Evolutionary conservation across 1,140 invertebrate species (phyloP).

Genomic region (Hormaphis cornu): DNA sequence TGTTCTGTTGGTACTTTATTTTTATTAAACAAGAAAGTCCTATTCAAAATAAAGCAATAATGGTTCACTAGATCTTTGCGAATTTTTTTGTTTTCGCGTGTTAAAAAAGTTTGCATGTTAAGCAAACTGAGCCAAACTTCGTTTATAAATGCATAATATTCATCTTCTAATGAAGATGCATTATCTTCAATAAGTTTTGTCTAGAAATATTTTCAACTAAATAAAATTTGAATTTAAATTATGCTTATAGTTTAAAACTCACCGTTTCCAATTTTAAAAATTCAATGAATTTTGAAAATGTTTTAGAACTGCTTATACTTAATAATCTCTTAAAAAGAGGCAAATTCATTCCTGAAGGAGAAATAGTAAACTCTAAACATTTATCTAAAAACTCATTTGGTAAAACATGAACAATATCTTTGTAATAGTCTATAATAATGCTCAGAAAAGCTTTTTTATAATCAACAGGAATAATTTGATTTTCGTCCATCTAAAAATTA

Average conservation of each 20-base stretch:
- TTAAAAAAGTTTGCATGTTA: not conserved
- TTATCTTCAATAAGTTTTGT: not conserved
- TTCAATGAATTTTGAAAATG: not conserved
- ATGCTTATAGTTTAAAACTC: not conserved
- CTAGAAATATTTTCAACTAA: not conserved
- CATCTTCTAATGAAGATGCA: not conserved
- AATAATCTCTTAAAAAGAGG: not conserved
- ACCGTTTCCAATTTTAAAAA: conserved; percentile 1
- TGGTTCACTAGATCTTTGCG: not conserved
- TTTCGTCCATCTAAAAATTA: not conserved
- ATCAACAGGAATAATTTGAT: not conserved
- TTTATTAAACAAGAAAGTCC: not conserved
- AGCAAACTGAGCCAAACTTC: not conserved
- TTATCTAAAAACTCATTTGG: not conserved
- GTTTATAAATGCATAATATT: not conserved
- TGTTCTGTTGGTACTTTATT: not conserved
- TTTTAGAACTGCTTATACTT: not conserved
- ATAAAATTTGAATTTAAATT: not conserved
- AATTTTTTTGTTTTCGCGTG: not conserved
- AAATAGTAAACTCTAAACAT: not conserved
- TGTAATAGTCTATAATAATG: not conserved
- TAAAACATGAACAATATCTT: not conserved
- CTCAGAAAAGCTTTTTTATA: not conserved
- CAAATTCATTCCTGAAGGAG: not conserved
- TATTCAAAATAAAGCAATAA: conserved; percentile 2